These are phyloP conservation scores for Pangasianodon gigas DNA, from an alignment of 2,113 vertebrate genomes.

Conservation along the genomic window DNA sequence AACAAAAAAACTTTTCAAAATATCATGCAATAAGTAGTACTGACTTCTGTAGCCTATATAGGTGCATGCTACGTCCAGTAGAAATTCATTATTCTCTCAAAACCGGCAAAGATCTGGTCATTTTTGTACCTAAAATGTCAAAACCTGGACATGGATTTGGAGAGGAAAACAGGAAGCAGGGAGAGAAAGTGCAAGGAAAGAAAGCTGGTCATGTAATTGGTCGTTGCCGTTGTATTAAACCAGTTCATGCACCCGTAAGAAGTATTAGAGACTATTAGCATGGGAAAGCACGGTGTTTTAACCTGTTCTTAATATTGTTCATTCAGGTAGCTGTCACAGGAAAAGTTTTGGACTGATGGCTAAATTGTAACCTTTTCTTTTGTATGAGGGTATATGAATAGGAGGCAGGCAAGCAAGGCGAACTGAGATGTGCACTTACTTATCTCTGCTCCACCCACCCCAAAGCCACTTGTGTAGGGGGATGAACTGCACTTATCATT, in stretches of 20 bases:
- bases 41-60: background rate
- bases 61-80: background rate
- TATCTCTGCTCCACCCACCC: constrained; percentile 59
- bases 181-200: background rate
- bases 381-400: constrained; percentile 41
- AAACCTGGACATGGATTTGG: background rate
- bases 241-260: background rate
- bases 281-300: background rate
- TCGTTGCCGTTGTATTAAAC: background rate
- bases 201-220: background rate
- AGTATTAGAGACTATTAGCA: background rate
- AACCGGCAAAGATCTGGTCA: background rate
- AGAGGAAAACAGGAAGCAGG: background rate
- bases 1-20: background rate
- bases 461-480: constrained; percentile 56
- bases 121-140: background rate
- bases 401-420: constrained; percentile 49
- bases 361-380: background rate
- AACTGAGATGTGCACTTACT: constrained; percentile 57
- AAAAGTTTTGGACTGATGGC: background rate
- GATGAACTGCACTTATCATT: constrained; percentile 45
- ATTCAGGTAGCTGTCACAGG: background rate
- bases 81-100: background rate
- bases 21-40: background rate
- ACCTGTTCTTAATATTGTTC: background rate